Conservation (phyloP, 2,888 invertebrate species). For the Drosophila pegasa region DNA sequence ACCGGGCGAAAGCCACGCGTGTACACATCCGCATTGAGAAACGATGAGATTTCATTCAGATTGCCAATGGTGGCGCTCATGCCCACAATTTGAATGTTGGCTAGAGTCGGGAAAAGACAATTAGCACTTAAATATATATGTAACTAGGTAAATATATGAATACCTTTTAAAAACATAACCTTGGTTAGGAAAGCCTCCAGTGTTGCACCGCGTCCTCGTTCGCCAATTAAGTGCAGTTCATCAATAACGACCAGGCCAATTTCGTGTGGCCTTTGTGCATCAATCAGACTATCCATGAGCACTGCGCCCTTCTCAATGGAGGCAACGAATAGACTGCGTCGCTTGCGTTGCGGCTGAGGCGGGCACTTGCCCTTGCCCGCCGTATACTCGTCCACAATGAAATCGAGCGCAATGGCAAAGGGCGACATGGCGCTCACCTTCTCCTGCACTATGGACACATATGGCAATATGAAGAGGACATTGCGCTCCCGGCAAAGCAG, state of each 20-base stretch:
- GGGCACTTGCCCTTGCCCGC: slow-evolving; percentile 96
- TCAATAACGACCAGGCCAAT: slow-evolving; percentile 94
- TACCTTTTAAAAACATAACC: slow-evolving; percentile 89
- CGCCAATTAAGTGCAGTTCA: slow-evolving; percentile 97
- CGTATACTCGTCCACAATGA: slow-evolving; percentile 97
- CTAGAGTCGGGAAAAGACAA: slow-evolving; percentile 78
- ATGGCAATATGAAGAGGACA: slow-evolving; percentile 95
- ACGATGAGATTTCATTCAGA: slow-evolving; percentile 91
- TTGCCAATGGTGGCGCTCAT: slow-evolving; percentile 99
- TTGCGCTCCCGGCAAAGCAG: slow-evolving; percentile 92
- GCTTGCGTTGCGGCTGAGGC: slow-evolving; percentile 89
- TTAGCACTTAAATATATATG: neutral
- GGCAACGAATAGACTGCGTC: slow-evolving; percentile 93
- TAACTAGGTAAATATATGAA: slow-evolving; percentile 37
- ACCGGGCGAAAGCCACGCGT: slow-evolving; percentile 95
- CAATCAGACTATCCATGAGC: slow-evolving; percentile 93
- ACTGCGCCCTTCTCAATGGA: slow-evolving; percentile 98
- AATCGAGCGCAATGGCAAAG: slow-evolving; percentile 94
- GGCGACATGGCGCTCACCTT: slow-evolving; percentile 91
- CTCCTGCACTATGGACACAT: slow-evolving; percentile 98
- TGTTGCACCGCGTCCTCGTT: slow-evolving; percentile 92
- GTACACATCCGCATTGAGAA: slow-evolving; percentile 93
- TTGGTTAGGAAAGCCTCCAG: slow-evolving; percentile 94
- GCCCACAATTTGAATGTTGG: slow-evolving; percentile 93
- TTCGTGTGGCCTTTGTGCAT: slow-evolving; percentile 89